Conservation (phyloP, 2,113 vertebrate species). For the Lutjanus erythropterus region DNA sequence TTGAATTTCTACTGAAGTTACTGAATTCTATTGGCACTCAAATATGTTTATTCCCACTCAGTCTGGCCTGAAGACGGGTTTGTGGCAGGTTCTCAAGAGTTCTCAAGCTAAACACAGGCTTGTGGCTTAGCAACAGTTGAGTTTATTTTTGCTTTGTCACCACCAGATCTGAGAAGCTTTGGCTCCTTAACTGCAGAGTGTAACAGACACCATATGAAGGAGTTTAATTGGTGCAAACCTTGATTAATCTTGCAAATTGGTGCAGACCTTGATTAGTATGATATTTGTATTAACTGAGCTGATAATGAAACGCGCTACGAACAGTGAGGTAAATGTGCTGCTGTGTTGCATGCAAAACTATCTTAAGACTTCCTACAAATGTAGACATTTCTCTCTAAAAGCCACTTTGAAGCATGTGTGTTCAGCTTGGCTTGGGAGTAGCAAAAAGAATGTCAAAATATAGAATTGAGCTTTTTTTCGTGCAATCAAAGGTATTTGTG, state of each 20-base stretch:
- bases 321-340: not conserved
- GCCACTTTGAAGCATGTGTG: not conserved
- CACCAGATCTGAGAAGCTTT: conserved; percentile 10
- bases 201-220: conserved; percentile 2
- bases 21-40: not conserved
- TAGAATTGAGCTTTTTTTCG: not conserved
- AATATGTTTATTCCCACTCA: not conserved
- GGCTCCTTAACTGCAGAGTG: not conserved
- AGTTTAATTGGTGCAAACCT: conserved; percentile 12
- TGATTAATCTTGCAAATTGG: no score
- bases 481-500: not conserved
- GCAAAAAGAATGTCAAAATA: not conserved
- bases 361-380: not conserved
- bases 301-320: not conserved
- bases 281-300: not conserved
- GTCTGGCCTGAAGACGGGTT: not conserved
- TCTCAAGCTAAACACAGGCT: conserved; percentile 15
- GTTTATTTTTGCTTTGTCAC: conserved; percentile 37
- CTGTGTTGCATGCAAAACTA: not conserved
- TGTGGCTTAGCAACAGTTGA: conserved; percentile 41
- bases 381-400: not conserved
- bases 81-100: not conserved
- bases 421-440: not conserved
- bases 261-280: not conserved
- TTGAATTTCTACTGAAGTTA: not conserved